Base-by-base conservation (phyloP, 2,113 vertebrate species). In the Choloepus hoffmanni region DNA sequence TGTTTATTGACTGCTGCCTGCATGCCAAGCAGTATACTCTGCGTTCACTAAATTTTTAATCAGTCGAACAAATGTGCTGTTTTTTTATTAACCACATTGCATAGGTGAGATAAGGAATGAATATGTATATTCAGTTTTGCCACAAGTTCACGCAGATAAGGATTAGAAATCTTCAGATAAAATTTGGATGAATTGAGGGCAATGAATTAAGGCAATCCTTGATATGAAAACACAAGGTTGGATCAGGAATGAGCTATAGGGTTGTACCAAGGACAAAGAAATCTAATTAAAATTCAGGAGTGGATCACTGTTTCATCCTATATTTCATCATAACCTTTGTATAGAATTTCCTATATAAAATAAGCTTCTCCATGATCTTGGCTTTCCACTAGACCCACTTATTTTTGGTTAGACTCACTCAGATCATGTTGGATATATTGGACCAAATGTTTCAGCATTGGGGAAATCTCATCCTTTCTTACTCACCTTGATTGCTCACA, bases 11-110 rank as follows among this genome's bases (percentile, higher is more conserved):
- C 43, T 86, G 9, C 30, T 84, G 5, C 45, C 12, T 65, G 3
- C 4, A 33, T 88, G 4, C 55, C 9, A 62, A 81, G 15, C 2
- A 77, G 1, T 10, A 55, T 77, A 19, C 0, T n/a, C 87, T 76
- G 16, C 0, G 58, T 63, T 15, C 24, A 68, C 58, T 70, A 65
- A 76, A 73, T 78, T 86, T 87, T 85, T 55, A 70, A 23, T 28
- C 9, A 36, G 10, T 24, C 58, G 60, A 95, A 74, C 33, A 14
- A 90, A 87, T 72, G 33, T 10, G 18, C 19, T 19, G 0, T 67
- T 58, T 83, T 76, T 50, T 48, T 94, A 81, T 67, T 94, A 82
- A 86, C 24, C 8, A 14, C 16, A 78, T 83, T 89, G 93, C 28
- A 58, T 73, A 78, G 2, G 28, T 85, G 30, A 76, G 48, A 65